These are phyloP conservation scores for Pristis pectinata DNA, from an alignment of 2,797 vertebrate species.

Conservation along the genomic window DNA sequence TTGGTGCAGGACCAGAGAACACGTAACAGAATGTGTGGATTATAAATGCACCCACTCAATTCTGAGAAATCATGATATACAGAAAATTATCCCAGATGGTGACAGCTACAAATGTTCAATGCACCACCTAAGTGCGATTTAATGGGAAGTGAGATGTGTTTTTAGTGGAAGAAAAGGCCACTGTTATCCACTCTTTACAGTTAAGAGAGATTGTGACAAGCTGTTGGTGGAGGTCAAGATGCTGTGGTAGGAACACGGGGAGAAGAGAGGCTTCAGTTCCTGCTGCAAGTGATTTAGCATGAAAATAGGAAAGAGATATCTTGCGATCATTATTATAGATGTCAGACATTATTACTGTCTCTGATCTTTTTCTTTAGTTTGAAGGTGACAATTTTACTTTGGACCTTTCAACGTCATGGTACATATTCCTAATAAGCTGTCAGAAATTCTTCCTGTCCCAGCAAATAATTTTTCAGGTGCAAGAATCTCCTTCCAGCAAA, in stretches of 20 bases:
- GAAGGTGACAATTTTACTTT: background rate
- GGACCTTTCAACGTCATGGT: background rate
- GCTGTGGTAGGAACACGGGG: background rate
- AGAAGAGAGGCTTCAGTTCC: background rate
- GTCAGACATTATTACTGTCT: background rate
- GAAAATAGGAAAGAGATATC: background rate
- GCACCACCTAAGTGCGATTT: background rate
- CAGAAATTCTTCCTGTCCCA: background rate
- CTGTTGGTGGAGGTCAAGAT: background rate
- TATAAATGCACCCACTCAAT: background rate
- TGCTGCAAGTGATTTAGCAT: background rate
- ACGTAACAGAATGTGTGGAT: background rate
- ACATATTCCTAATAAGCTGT: background rate
- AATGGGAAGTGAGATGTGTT: slow-evolving; percentile 33
- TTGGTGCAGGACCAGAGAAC: background rate
- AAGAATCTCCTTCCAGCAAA: background rate
- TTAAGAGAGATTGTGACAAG: slow-evolving; percentile 21
- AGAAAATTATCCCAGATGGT: background rate
- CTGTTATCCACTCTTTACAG: slow-evolving; percentile 9
- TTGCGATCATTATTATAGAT: background rate
- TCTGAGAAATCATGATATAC: background rate
- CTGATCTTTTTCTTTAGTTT: background rate
- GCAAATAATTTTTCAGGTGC: background rate
- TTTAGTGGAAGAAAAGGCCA: slow-evolving; percentile 11
- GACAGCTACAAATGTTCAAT: slow-evolving; percentile 28